Evolutionary conservation across 2,113 vertebrate genomes (phyloP).

Genomic region (Burhinus bistriatus): DNA sequence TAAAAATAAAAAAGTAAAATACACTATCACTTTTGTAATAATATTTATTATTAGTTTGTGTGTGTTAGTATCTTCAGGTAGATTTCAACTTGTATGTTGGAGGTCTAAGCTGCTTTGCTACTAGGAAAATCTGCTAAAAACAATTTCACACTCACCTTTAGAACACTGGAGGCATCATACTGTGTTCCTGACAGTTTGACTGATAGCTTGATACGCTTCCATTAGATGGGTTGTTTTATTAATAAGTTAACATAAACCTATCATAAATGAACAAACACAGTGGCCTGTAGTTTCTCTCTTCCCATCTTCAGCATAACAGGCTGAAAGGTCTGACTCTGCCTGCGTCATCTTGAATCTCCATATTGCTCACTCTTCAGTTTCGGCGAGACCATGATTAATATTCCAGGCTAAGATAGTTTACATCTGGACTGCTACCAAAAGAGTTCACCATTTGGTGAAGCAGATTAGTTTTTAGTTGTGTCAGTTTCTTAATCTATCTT

Average conservation of each 20-base stretch:
- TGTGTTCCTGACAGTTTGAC: background rate
- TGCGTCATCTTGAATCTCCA: background rate
- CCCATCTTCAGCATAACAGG: background rate
- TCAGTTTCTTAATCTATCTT: background rate
- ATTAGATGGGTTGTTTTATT: background rate
- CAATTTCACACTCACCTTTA: background rate
- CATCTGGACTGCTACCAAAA: background rate
- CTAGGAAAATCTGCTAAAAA: background rate
- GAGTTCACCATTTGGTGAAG: slow-evolving; percentile 5
- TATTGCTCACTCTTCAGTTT: slow-evolving; percentile 33
- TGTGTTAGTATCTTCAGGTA: background rate
- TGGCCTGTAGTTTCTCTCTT: background rate
- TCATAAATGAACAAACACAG: background rate
- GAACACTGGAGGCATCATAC: background rate
- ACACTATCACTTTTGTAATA: background rate
- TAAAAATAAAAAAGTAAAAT: background rate
- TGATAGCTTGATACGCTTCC: background rate
- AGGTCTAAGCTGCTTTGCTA: background rate
- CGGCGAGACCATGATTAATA: slow-evolving; percentile 3
- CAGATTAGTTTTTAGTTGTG: background rate
- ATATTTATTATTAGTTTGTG: background rate
- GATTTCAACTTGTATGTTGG: background rate
- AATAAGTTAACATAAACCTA: background rate
- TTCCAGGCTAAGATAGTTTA: background rate
- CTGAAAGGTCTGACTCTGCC: background rate